phyloP scores from a whole-genome alignment of 2,888 invertebrate species.

The Ormyrus thymus region DNA sequence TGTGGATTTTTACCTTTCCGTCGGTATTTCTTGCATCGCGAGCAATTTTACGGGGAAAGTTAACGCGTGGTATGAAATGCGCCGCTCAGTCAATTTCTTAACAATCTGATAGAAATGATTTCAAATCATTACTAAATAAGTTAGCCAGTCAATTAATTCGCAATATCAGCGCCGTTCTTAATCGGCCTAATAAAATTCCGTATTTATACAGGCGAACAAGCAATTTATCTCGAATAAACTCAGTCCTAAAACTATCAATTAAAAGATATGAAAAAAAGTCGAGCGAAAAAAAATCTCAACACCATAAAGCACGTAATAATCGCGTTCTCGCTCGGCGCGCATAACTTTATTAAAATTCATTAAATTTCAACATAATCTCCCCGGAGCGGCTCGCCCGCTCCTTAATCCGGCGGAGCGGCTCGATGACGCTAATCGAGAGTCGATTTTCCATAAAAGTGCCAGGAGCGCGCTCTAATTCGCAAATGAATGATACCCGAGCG shows the following conservation, averaged over 20 bases:
- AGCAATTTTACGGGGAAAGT: too few relatives aligned
- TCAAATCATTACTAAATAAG: too few relatives aligned
- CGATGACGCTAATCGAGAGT: conserved; percentile 46
- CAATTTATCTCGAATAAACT: neutral
- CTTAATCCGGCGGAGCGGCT: neutral
- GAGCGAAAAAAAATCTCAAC: neutral
- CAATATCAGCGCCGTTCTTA: neutral
- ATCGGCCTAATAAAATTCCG: neutral
- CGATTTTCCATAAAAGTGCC: conserved; percentile 45
- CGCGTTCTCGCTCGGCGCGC: neutral
- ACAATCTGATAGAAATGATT: too few relatives aligned
- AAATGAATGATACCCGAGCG: conserved; percentile 54
- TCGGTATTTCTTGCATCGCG: too few relatives aligned
- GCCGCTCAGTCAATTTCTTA: too few relatives aligned
- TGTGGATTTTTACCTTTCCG: too few relatives aligned
- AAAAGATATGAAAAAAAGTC: neutral
- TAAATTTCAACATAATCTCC: conserved; percentile 40
- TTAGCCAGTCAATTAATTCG: too few relatives aligned
- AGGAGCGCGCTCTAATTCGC: conserved; percentile 40
- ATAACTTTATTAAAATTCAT: conserved; percentile 36
- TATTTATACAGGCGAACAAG: neutral
- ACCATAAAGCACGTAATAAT: conserved; percentile 19
- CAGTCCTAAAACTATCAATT: neutral
- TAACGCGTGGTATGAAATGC: too few relatives aligned
- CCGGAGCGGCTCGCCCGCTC: neutral